Conservation (phyloP, 2,113 vertebrate species). For the Octodon degus region DNA sequence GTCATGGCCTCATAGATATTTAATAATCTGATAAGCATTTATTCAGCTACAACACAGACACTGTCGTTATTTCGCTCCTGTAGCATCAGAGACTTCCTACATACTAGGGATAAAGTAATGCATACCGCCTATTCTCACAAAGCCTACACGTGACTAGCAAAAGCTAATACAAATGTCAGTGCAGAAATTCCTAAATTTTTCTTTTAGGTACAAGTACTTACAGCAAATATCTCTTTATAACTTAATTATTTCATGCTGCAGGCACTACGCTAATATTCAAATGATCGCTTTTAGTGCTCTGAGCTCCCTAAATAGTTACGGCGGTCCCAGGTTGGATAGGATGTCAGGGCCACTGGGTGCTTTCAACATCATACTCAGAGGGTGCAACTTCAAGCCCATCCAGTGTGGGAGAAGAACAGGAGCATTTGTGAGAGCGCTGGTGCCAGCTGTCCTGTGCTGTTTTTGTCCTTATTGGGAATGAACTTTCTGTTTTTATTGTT, state of each 20-base stretch:
- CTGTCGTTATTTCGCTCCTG: neutral
- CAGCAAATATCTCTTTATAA: neutral
- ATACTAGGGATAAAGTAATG: neutral
- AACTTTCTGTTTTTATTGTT: neutral
- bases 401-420: neutral
- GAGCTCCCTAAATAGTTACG: neutral
- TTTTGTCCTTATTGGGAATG: neutral
- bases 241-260: neutral
- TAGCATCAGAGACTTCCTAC: neutral
- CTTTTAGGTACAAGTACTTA: constrained; percentile 5
- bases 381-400: too few species aligned
- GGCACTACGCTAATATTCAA: neutral
- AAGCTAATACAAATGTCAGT: neutral
- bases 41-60: neutral
- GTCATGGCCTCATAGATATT: neutral
- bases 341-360: neutral
- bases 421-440: too few species aligned
- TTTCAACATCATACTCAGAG: neutral
- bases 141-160: neutral
- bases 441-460: neutral
- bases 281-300: neutral
- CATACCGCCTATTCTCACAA: neutral
- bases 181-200: neutral
- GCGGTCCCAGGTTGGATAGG: neutral
- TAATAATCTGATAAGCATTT: constrained; percentile 12